Evolutionary conservation across 2,888 invertebrate species (phyloP).

Genomic region (Nudaria mundana): DNA sequence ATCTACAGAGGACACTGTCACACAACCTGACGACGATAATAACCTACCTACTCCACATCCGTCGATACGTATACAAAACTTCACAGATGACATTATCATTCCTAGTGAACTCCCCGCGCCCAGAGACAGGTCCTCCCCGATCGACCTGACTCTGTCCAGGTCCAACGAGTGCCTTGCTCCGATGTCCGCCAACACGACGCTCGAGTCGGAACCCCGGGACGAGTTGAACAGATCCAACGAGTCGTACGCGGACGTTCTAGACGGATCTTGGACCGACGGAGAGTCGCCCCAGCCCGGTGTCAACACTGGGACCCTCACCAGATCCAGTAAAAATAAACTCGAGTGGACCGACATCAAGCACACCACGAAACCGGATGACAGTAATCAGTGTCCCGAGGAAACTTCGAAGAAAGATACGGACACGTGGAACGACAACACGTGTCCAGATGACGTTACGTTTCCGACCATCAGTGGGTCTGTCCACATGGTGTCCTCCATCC

Average conservation of each 20-base stretch:
- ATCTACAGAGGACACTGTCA: too few relatives aligned
- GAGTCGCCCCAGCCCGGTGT: slow-evolving; percentile 36
- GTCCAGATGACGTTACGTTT: slow-evolving; percentile 89
- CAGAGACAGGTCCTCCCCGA: slow-evolving; percentile 17
- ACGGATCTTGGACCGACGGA: slow-evolving; percentile 65
- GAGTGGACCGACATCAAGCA: slow-evolving; percentile 63
- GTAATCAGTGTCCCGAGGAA: slow-evolving; percentile 29
- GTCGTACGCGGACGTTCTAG: slow-evolving; percentile 68
- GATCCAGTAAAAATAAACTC: slow-evolving; percentile 37
- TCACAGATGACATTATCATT: not conserved
- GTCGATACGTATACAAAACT: slow-evolving; percentile 27
- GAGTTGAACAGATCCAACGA: slow-evolving; percentile 74
- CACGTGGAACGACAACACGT: slow-evolving; percentile 91
- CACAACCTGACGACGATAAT: not conserved
- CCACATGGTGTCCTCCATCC: slow-evolving; percentile 85
- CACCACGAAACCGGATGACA: slow-evolving; percentile 30
- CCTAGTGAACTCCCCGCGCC: slow-evolving; percentile 29
- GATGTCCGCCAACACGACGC: slow-evolving; percentile 53
- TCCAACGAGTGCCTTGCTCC: slow-evolving; percentile 76
- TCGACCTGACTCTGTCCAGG: slow-evolving; percentile 4
- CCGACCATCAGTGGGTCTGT: slow-evolving; percentile 90
- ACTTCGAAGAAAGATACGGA: slow-evolving; percentile 67
- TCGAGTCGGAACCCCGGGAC: slow-evolving; percentile 57
- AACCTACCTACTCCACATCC: not conserved
- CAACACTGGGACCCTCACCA: slow-evolving; percentile 40